These are phyloP conservation scores for Selenia dentaria DNA, from an alignment of 2,888 invertebrate species.

Conservation along the genomic window DNA sequence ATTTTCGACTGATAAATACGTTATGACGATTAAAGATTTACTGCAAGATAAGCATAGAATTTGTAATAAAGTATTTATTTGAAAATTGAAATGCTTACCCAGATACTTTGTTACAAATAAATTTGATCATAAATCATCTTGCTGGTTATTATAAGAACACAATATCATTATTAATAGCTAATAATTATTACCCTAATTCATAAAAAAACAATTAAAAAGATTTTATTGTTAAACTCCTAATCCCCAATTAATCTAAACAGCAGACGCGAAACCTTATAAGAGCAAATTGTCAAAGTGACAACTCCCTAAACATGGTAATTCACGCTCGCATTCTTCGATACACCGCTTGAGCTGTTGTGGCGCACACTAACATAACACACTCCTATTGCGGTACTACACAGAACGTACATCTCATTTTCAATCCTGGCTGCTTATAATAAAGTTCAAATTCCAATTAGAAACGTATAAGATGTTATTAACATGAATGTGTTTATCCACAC, in stretches of 20 bases:
- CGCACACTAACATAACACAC: constrained; percentile 69
- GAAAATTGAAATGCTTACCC: too few species aligned
- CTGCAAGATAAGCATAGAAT: too few species aligned
- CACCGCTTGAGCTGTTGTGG: constrained; percentile 67
- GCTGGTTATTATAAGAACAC: too few species aligned
- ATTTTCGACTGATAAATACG: not conserved
- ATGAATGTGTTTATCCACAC: constrained; percentile 49
- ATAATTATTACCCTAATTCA: too few species aligned
- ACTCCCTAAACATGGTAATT: constrained; percentile 81
- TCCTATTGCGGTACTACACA: constrained; percentile 64
- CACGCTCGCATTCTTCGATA: constrained; percentile 82
- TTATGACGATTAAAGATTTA: too few species aligned
- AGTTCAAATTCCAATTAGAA: constrained; percentile 36
- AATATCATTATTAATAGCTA: too few species aligned
- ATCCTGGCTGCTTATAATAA: constrained; percentile 13
- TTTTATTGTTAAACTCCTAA: constrained; percentile 19
- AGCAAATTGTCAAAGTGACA: constrained; percentile 78
- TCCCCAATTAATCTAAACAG: constrained; percentile 46
- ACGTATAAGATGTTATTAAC: constrained; percentile 41
- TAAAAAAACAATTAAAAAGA: not conserved
- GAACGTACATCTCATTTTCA: constrained; percentile 29
- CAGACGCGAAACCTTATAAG: constrained; percentile 59
- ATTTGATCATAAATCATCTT: too few species aligned
- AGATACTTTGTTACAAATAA: too few species aligned
- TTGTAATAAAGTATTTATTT: too few species aligned